phyloP scores from a whole-genome alignment of 2,797 vertebrate species.

The Bryconaethiops microstoma region DNA sequence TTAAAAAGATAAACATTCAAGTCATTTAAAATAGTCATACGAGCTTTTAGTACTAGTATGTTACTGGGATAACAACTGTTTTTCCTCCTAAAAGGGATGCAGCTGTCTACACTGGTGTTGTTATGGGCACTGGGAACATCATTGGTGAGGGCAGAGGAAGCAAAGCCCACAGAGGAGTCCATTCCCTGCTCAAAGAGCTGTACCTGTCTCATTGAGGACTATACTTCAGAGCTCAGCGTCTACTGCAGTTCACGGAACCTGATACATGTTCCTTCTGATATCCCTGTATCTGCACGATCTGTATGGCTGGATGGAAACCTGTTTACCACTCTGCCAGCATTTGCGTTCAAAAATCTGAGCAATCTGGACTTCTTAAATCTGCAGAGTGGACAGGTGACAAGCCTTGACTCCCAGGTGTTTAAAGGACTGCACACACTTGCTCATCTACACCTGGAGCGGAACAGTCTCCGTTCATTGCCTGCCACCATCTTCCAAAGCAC shows the following conservation, averaged over 20 bases:
- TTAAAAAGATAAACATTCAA: neutral
- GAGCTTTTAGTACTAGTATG: neutral
- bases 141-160: slow-evolving; percentile 65
- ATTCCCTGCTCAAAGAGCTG: slow-evolving; percentile 84
- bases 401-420: slow-evolving; percentile 85
- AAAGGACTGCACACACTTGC: slow-evolving; percentile 82
- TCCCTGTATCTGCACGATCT: slow-evolving; percentile 79
- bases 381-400: slow-evolving; percentile 82
- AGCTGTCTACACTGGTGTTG: slow-evolving; percentile 67
- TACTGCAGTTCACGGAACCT: slow-evolving; percentile 92
- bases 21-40: neutral
- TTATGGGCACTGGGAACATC: slow-evolving; percentile 74
- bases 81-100: slow-evolving; percentile 73
- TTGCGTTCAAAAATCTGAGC: slow-evolving; percentile 83
- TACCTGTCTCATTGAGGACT: slow-evolving; percentile 84
- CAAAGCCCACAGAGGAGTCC: slow-evolving; percentile 65
- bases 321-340: slow-evolving; percentile 78
- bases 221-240: slow-evolving; percentile 84
- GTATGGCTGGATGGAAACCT: slow-evolving; percentile 93
- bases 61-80: slow-evolving; percentile 17
- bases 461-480: slow-evolving; percentile 79
- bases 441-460: slow-evolving; percentile 91
- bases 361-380: slow-evolving; percentile 91
- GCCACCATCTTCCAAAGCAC: slow-evolving; percentile 84
- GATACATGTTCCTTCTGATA: slow-evolving; percentile 75